phyloP scores from a whole-genome alignment of 2,113 vertebrate genomes.

The Limnothrissa miodon region DNA sequence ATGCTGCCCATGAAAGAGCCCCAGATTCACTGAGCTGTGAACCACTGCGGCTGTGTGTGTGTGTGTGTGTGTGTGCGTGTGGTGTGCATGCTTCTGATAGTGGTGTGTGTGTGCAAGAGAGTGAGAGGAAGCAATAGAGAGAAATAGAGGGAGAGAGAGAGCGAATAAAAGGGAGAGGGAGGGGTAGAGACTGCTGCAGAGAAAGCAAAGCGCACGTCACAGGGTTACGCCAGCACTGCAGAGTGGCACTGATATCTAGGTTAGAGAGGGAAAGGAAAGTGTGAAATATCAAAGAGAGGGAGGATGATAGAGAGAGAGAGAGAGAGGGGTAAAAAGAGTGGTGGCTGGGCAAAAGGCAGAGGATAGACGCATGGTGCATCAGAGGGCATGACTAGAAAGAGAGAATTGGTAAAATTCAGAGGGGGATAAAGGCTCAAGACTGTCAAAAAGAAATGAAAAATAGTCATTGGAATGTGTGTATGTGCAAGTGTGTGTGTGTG shows the following conservation, averaged over 20 bases:
- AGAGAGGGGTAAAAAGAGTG: not conserved
- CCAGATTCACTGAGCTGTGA: conserved; percentile 25
- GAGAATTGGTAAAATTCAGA: not conserved
- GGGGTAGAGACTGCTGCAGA: not conserved
- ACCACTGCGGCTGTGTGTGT: conserved; percentile 7
- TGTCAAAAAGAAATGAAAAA: not conserved
- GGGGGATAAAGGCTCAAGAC: not conserved
- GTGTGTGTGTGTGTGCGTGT: conserved; percentile 3
- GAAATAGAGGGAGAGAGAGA: conserved; percentile 28
- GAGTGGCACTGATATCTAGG: conserved; percentile 34
- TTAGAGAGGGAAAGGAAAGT: not conserved
- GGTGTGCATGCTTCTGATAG: not conserved
- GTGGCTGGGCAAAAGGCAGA: not conserved
- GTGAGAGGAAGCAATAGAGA: not conserved
- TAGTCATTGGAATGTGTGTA: not conserved
- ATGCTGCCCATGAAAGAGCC: conserved; percentile 18
- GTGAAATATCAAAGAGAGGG: conserved; percentile 24
- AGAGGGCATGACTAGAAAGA: not conserved
- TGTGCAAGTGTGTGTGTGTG: not conserved
- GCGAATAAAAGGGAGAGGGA: not conserved
- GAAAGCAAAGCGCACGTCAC: conserved; percentile 11
- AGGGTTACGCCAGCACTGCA: conserved; percentile 32
- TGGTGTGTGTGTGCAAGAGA: not conserved
- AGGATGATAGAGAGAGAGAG: conserved; percentile 19
- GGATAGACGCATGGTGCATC: not conserved